Percentiles rank a stretch among this genome's conserved stretches.
These are phyloP conservation scores for Atta colombica DNA, from an alignment of 1,140 invertebrate species.

Conservation along the genomic window DNA sequence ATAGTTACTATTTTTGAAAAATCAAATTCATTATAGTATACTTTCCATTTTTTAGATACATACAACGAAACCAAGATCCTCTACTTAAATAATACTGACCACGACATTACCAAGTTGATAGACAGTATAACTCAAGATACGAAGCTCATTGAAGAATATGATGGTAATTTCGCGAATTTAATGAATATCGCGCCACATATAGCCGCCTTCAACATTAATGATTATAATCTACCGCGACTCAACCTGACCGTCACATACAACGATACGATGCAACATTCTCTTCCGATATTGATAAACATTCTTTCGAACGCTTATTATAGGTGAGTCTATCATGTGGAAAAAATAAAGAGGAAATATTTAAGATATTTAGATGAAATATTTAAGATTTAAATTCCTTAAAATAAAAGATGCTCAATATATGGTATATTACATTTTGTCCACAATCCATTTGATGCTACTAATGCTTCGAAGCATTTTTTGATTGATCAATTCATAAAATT, in stretches of 20 bases:
- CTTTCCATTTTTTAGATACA: constrained; percentile 77
- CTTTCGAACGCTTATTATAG: constrained; percentile 91
- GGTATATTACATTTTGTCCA: not conserved
- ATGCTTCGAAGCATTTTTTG: no score
- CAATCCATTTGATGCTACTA: no score
- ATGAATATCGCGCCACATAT: constrained; percentile 89
- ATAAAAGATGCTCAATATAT: not conserved
- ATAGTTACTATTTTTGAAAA: not conserved
- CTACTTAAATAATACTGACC: constrained; percentile 80
- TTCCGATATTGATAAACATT: constrained; percentile 92
- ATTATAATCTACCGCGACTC: constrained; percentile 86
- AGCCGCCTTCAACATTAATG: constrained; percentile 89
- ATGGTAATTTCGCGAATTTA: constrained; percentile 89
- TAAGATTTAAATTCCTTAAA: constrained; percentile 31
- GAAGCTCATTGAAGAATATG: constrained; percentile 87
- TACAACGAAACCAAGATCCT: constrained; percentile 81
- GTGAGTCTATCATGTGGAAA: constrained; percentile 82
- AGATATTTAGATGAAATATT: constrained; percentile 8
- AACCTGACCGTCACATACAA: constrained; percentile 91
- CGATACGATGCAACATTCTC: constrained; percentile 92
- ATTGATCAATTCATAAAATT: no score
- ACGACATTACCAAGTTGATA: constrained; percentile 81
- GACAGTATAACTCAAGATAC: constrained; percentile 82
- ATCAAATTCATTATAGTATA: constrained; percentile 16
- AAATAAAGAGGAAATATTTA: not conserved